Base-by-base conservation (phyloP, 2,113 vertebrate species). In the Myocastor coypus region DNA sequence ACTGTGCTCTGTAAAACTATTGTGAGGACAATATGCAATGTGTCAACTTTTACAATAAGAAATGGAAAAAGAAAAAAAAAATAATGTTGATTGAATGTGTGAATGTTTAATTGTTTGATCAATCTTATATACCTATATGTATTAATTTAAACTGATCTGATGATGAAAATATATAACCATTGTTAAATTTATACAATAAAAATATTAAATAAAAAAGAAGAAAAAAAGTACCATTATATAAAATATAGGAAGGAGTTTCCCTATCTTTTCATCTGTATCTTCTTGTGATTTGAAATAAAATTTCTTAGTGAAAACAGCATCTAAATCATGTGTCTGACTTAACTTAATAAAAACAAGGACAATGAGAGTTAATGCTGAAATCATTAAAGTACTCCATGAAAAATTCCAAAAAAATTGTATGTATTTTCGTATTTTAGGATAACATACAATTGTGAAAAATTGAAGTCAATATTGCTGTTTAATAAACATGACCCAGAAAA, bases 201-300 rank as follows among this genome's bases (percentile, higher is more conserved):
- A n/a, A n/a, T n/a, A n/a, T n/a, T n/a, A n/a, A n/a, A n/a, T n/a
- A n/a, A n/a, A n/a, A n/a, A n/a, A n/a, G n/a, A n/a, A n/a, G n/a
- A n/a, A n/a, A n/a, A 69, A 98, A 97, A 95, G 82, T 80, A 95
- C 96, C 83, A 94, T 97, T 97, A 97, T 96, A 96, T 97, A 83
- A 96, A 97, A 97, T 92, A 96, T 68, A 57, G 57, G 66, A 95
- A 97, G 32, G n/a, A 96, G 96, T 97, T 96, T 96, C 96, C 89
- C 81, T 92, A 59, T 98, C 88, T 83, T 97, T 97, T 97, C 71
- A 96, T 96, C 91, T 97, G 81, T 96, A 85, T 94, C 94, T 97
- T 97, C 85, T 90, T 83, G 93, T 68, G 82, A 95, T 96, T 97
- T 97, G 85, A 97, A 96, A 96, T 93, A 96, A 91, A 55, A 96